These are phyloP conservation scores for Leucoptera coffeella DNA, from an alignment of 2,888 invertebrate genomes.

Conservation along the genomic window DNA sequence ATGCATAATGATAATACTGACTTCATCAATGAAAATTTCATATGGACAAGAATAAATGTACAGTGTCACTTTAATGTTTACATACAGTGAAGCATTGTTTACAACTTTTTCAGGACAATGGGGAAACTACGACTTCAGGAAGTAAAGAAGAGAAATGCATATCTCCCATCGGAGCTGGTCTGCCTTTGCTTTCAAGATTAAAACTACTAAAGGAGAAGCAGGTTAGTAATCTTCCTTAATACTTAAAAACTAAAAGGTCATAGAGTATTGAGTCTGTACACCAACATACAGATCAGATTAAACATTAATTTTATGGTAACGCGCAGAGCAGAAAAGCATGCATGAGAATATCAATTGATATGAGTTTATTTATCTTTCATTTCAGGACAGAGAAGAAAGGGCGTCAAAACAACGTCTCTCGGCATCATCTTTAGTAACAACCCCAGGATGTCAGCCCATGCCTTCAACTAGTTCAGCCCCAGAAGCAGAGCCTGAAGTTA, in stretches of 20 bases:
- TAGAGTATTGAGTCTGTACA: too few species aligned
- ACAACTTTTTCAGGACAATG: slow-evolving; percentile 34
- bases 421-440: slow-evolving; percentile 23
- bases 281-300: too few species aligned
- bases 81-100: too few species aligned
- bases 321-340: not conserved
- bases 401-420: slow-evolving; percentile 38
- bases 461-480: slow-evolving; percentile 58
- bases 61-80: too few species aligned
- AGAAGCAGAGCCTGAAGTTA: slow-evolving; percentile 54
- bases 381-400: slow-evolving; percentile 46
- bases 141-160: slow-evolving; percentile 56
- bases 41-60: too few species aligned
- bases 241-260: too few species aligned
- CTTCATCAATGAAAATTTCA: too few species aligned
- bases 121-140: slow-evolving; percentile 31
- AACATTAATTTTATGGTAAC: not conserved
- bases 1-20: too few species aligned
- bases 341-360: not conserved
- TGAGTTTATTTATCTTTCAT: slow-evolving; percentile 5
- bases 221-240: too few species aligned
- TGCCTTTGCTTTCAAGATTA: slow-evolving; percentile 71
- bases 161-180: slow-evolving; percentile 77
- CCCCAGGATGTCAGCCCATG: slow-evolving; percentile 48
- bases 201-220: slow-evolving; percentile 82